These are phyloP conservation scores for Cyprichromis sp. DNA, from an alignment of 2,113 vertebrate genomes.

Conservation along the genomic window DNA sequence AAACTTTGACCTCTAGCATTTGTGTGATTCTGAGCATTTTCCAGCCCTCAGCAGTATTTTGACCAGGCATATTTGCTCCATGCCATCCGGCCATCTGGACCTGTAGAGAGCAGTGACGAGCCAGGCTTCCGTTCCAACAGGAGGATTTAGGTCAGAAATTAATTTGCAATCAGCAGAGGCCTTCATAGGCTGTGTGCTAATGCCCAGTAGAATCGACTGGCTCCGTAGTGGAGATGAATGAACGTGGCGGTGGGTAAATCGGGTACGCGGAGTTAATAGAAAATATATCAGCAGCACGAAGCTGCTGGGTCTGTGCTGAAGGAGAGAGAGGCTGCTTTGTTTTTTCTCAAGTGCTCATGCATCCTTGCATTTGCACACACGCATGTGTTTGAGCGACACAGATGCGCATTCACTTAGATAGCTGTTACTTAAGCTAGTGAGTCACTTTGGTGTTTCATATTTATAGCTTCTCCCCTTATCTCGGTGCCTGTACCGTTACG, in stretches of 20 bases:
- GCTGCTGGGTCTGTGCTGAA: not conserved
- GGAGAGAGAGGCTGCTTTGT: not conserved
- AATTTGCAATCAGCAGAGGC: conserved; percentile 45
- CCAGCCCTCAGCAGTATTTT: not conserved
- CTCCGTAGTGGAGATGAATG: conserved; percentile 4
- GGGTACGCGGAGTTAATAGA: not conserved
- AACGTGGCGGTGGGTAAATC: not conserved
- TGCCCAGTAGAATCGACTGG: conserved; percentile 9
- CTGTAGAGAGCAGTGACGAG: conserved; percentile 29
- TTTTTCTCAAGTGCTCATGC: not conserved
- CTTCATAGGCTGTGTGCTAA: not conserved
- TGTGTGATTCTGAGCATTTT: not conserved
- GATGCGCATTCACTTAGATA: not conserved
- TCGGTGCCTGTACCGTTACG: not conserved
- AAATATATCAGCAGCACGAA: not conserved
- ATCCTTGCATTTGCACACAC: not conserved
- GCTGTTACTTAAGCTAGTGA: not conserved
- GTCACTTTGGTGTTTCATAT: not conserved
- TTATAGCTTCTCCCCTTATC: not conserved
- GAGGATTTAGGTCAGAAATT: conserved; percentile 55
- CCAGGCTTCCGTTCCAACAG: conserved; percentile 36
- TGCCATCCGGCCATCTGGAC: conserved; percentile 52
- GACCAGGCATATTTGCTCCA: conserved; percentile 23
- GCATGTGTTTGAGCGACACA: not conserved
- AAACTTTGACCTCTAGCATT: not conserved